Conservation (phyloP, 2,113 vertebrate species). For the Pandion haliaetus region DNA sequence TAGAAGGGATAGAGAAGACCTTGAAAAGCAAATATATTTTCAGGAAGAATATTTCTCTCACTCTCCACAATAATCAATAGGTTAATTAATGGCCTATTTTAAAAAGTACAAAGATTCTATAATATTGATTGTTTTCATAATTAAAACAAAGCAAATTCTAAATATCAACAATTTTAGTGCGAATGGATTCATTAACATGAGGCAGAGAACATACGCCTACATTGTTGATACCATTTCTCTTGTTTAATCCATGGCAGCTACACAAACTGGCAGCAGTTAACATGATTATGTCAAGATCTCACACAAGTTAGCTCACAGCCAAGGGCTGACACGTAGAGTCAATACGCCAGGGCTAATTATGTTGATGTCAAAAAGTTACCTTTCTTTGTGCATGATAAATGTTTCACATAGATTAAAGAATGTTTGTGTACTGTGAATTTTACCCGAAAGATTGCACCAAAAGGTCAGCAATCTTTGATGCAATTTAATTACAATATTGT, state of each 20-base stretch:
- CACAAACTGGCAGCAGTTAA: conserved; percentile 67
- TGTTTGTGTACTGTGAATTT: conserved; percentile 49
- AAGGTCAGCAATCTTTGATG: conserved; percentile 45
- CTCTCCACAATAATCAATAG: conserved; percentile 15
- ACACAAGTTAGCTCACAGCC: conserved; percentile 68
- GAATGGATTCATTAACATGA: conserved; percentile 48
- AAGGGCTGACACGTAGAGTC: conserved; percentile 59
- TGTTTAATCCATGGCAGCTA: conserved; percentile 51
- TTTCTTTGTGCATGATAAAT: conserved; percentile 52
- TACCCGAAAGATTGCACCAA: conserved; percentile 18
- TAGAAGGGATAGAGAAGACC: not conserved
- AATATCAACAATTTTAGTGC: conserved; percentile 50
- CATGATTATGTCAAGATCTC: conserved; percentile 71
- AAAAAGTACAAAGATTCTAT: conserved; percentile 14
- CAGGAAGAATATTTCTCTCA: conserved; percentile 7
- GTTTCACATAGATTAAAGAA: conserved; percentile 34
- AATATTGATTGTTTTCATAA: conserved; percentile 60
- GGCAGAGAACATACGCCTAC: not conserved
- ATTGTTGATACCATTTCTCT: conserved; percentile 59
- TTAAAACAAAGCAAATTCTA: conserved; percentile 58
- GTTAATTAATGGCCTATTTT: conserved; percentile 55
- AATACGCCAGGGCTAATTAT: conserved; percentile 67
- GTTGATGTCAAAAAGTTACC: conserved; percentile 61
- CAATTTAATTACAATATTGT: conserved; percentile 44
- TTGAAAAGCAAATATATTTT: conserved; percentile 22